phyloP scores from a whole-genome alignment of 2,888 invertebrate genomes.

The Nemoura dubitans region DNA sequence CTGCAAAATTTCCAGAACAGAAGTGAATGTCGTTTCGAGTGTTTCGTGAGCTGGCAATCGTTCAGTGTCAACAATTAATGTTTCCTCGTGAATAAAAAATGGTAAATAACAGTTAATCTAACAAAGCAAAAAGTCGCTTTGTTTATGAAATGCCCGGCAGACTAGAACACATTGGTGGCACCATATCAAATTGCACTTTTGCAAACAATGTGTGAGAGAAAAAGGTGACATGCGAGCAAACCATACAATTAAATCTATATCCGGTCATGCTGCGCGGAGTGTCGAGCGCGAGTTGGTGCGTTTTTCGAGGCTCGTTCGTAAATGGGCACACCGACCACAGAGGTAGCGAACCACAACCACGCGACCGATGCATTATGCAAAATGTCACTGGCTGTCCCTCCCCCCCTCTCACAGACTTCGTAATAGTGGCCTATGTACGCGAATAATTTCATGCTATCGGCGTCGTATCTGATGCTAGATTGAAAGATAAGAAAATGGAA shows the following conservation, averaged over 20 bases:
- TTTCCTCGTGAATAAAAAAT: not conserved
- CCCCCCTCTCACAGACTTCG: not conserved
- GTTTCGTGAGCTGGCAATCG: not conserved
- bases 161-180: not conserved
- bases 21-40: not conserved
- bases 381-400: not conserved
- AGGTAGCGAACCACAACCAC: constrained; percentile 12
- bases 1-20: not conserved
- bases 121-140: not conserved
- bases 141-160: not conserved
- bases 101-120: not conserved
- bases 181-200: not conserved
- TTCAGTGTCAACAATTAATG: not conserved
- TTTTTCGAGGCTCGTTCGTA: not conserved
- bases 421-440: not conserved
- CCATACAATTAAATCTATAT: not conserved
- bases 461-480: constrained; percentile 9
- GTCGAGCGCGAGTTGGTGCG: not conserved
- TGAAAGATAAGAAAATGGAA: constrained; percentile 17
- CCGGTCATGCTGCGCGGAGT: not conserved
- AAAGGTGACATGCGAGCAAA: constrained; percentile 3
- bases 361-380: not conserved
- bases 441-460: constrained; percentile 12
- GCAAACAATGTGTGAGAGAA: not conserved
- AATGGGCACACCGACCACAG: not conserved